A percentile compares a stretch with the other conserved stretches of the same genome.
phyloP scores from a whole-genome alignment of 2,888 invertebrate genomes.

The Didymodactylos carnosus region DNA sequence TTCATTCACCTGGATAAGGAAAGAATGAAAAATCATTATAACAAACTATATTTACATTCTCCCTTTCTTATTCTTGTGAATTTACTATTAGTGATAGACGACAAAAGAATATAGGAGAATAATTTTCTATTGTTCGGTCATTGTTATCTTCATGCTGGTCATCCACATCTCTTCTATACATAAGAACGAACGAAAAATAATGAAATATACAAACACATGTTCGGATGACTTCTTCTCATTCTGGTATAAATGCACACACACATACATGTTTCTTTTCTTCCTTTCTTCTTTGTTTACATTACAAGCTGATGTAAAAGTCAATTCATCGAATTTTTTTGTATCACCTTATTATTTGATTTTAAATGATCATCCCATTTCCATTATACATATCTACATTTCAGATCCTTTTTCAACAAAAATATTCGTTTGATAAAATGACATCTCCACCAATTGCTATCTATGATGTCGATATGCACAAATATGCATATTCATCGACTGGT shows the following conservation, averaged over 20 bases:
- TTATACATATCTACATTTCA: not conserved
- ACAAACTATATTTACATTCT: not conserved
- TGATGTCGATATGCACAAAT: not conserved
- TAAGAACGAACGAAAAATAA: not conserved
- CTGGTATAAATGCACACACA: not conserved
- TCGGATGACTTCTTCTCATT: not conserved
- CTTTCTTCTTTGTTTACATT: not conserved
- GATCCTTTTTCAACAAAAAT: not conserved
- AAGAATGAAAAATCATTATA: not conserved
- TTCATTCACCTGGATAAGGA: too few species aligned
- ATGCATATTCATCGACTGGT: not conserved
- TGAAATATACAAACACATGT: not conserved
- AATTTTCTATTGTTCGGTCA: not conserved
- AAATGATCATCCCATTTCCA: too few species aligned
- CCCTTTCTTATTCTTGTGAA: not conserved
- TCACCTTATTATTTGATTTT: not conserved
- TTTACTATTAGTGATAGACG: not conserved
- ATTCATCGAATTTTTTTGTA: not conserved
- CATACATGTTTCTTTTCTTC: not conserved
- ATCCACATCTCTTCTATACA: not conserved
- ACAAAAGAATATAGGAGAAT: not conserved
- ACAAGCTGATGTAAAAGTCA: not conserved
- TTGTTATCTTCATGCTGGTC: not conserved
- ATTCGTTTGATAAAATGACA: not conserved
- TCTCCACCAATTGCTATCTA: not conserved